Conservation (phyloP, 2,797 vertebrate species). For the Rhinoraja longicauda region DNA sequence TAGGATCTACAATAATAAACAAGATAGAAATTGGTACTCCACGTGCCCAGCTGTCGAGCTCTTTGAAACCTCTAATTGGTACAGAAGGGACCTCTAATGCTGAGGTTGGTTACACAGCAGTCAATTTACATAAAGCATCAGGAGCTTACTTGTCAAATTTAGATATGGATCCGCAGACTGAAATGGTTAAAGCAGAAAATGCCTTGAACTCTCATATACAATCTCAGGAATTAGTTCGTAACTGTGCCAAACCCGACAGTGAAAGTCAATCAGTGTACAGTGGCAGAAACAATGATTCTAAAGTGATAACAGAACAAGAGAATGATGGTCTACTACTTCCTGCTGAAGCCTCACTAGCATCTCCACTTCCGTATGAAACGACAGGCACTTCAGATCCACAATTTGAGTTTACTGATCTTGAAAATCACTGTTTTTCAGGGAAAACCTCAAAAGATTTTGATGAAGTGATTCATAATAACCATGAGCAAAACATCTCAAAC, state of each 20-base stretch:
- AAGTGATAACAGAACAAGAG: slow-evolving; percentile 53
- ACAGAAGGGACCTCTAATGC: background rate
- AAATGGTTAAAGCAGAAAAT: slow-evolving; percentile 58
- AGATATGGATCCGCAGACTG: slow-evolving; percentile 55
- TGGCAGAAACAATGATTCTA: slow-evolving; percentile 46
- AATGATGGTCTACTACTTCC: slow-evolving; percentile 51
- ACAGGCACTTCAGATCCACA: background rate
- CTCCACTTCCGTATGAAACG: slow-evolving; percentile 21
- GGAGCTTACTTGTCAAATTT: slow-evolving; percentile 13
- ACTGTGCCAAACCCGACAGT: slow-evolving; percentile 58
- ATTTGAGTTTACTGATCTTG: slow-evolving; percentile 14
- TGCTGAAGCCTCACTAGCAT: slow-evolving; percentile 54
- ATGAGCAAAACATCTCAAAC: background rate
- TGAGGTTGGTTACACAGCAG: background rate
- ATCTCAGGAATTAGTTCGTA: slow-evolving; percentile 72
- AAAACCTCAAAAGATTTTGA: background rate
- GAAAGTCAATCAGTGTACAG: slow-evolving; percentile 57
- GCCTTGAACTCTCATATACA: slow-evolving; percentile 56
- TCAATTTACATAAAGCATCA: background rate
- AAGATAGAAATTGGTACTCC: background rate
- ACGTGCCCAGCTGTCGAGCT: background rate
- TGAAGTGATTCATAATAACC: background rate
- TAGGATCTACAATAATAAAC: background rate
- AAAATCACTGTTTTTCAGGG: background rate
- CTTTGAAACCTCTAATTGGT: background rate